Percentiles rank a stretch among this genome's conserved stretches.
Conservation (phyloP, 2,797 vertebrate genomes). For the Xiphorhynchus erythropygius region DNA sequence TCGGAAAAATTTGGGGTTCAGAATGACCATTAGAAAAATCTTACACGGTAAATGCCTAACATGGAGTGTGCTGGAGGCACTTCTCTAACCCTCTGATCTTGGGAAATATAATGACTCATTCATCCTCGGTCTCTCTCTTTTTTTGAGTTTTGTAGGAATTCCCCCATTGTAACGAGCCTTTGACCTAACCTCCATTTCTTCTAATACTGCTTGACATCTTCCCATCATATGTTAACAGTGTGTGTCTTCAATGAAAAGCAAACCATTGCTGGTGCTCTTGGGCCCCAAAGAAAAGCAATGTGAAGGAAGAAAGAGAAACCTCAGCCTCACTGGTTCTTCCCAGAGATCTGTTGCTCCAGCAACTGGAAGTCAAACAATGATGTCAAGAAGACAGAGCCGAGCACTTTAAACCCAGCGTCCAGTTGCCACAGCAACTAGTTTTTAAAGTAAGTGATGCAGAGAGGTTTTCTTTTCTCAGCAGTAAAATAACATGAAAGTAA, state of each 20-base stretch:
- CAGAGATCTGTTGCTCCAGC: slow-evolving; percentile 66
- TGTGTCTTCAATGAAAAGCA: slow-evolving; percentile 59
- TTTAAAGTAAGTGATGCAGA: slow-evolving; percentile 50
- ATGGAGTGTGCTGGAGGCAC: background rate
- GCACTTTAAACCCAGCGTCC: slow-evolving; percentile 25
- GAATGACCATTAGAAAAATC: background rate
- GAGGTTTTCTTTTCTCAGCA: slow-evolving; percentile 25
- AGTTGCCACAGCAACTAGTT: slow-evolving; percentile 74
- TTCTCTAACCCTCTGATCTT: background rate
- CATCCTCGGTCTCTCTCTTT: slow-evolving; percentile 32
- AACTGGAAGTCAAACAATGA: slow-evolving; percentile 72
- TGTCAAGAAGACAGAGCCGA: slow-evolving; percentile 21
- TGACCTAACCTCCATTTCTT: slow-evolving; percentile 59
- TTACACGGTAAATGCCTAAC: background rate
- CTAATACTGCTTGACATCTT: slow-evolving; percentile 61
- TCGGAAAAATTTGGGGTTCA: slow-evolving; percentile 10
- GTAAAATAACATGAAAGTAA: background rate
- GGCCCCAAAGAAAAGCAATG: slow-evolving; percentile 14
- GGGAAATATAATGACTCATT: slow-evolving; percentile 24
- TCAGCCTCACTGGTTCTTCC: slow-evolving; percentile 39
- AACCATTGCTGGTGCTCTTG: slow-evolving; percentile 30
- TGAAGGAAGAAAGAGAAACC: slow-evolving; percentile 45
- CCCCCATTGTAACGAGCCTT: slow-evolving; percentile 57
- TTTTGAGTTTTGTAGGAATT: slow-evolving; percentile 37
- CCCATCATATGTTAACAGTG: slow-evolving; percentile 71